Evolutionary conservation across 2,888 invertebrate genomes (phyloP), one percentile per base, ranked within the genome.

Genomic region (Mechanitis messenoides): DNA sequence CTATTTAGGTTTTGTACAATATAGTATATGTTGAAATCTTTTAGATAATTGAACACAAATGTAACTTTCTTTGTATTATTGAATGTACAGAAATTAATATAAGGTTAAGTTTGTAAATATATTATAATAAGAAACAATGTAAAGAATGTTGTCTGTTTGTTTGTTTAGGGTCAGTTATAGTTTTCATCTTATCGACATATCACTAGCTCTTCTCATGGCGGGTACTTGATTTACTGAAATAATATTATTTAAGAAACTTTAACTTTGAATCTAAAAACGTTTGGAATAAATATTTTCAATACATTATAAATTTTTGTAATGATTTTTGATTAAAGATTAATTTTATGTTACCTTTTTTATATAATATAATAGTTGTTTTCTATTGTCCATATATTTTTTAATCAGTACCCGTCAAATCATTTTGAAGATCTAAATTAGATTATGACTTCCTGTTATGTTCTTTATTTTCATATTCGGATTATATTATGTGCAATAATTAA

Each of bases 101-200:
- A 70, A 66, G 74, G 71, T 77, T 79, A 83, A 81, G 77, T 72
- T 74, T 87, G 87, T 87, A 86, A 84, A 87, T 87, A 87, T 76
- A 71, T 74, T 73, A 74, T 73, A 71, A 74, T 69, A 64, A 70
- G 72, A 42, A 9, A 72, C 73, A 70, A 75, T 82, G 79, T 80
- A 78, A 75, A 67, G 68, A 74, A 74, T 75, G 71, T 64, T 63
- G 56, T 45, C 56, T 55, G 53, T 75, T 69, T 74, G 74, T 74
- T 71, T 69, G 69, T 69, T 70, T 68, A 70, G 68, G 64, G 70
- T 55, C 69, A 63, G 69, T 68, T 56, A 58, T 65, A 55, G 55
- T 66, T 67, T 70, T 68, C 69, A 64, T 64, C 72, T 66, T 69
- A 67, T 65, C 61, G 61, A 72, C 72, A 74, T 75, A 73, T 75